Conservation (phyloP, 2,797 vertebrate genomes). For the Remorina albescens region DNA sequence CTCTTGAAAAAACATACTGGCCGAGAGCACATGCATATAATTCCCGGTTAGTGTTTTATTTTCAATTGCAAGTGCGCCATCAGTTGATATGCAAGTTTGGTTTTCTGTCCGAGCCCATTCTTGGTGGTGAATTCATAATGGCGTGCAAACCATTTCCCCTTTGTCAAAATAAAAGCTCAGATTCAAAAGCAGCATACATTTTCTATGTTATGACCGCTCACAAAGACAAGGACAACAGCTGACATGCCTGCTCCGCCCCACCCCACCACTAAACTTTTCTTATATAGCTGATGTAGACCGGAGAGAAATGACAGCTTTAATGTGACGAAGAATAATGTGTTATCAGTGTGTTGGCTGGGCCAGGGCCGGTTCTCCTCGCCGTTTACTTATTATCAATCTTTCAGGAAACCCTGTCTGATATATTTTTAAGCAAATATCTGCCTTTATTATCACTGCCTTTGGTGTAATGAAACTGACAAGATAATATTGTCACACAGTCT, state of each 20-base stretch:
- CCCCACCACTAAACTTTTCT: slow-evolving; percentile 57
- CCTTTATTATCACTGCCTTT: slow-evolving; percentile 71
- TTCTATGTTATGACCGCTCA: slow-evolving; percentile 44
- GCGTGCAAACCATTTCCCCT: slow-evolving; percentile 24
- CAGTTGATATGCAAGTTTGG: not conserved
- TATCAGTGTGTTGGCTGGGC: slow-evolving; percentile 43
- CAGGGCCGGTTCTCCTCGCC: slow-evolving; percentile 41
- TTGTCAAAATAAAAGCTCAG: slow-evolving; percentile 2
- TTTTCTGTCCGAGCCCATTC: not conserved
- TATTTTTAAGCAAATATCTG: slow-evolving; percentile 68
- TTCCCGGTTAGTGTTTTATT: not conserved
- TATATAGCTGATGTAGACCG: slow-evolving; percentile 54
- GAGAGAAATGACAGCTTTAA: slow-evolving; percentile 72
- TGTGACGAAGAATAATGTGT: slow-evolving; percentile 61
- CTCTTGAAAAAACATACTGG: not conserved
- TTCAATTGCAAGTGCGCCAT: not conserved
- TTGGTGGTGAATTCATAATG: not conserved
- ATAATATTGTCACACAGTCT: slow-evolving; percentile 73
- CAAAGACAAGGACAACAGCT: slow-evolving; percentile 72
- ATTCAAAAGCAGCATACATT: slow-evolving; percentile 23
- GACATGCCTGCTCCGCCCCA: slow-evolving; percentile 62
- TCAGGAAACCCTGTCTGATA: slow-evolving; percentile 63
- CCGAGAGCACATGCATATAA: not conserved
- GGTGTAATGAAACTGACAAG: slow-evolving; percentile 75
- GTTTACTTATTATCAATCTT: slow-evolving; percentile 63